phyloP scores from a whole-genome alignment of 2,113 vertebrate genomes.

The Forbesichthys papilliferus region DNA sequence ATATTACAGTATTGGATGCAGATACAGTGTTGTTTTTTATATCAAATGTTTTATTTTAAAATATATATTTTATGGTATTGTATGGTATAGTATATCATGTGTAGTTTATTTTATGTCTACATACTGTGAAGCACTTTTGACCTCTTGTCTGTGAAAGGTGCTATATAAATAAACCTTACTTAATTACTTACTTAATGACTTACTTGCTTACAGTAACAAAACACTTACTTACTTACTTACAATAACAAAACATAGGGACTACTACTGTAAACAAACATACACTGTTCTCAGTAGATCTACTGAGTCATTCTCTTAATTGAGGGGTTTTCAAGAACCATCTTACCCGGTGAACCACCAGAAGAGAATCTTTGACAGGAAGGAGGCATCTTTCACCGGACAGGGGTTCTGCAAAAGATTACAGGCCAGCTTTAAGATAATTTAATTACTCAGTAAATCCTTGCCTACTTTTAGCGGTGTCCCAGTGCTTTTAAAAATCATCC shows the following conservation, averaged over 20 bases:
- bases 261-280: slow-evolving; percentile 54
- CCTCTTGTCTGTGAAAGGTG: too few relatives aligned
- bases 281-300: slow-evolving; percentile 33
- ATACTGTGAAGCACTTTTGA: too few relatives aligned
- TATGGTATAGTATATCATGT: too few relatives aligned
- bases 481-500: slow-evolving; percentile 19
- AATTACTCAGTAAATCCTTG: slow-evolving; percentile 34
- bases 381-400: slow-evolving; percentile 86
- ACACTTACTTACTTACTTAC: slow-evolving; percentile 36
- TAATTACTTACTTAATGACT: too few relatives aligned
- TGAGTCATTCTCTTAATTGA: slow-evolving; percentile 51
- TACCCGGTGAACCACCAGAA: slow-evolving; percentile 97
- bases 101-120: too few relatives aligned
- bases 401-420: slow-evolving; percentile 82
- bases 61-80: too few relatives aligned
- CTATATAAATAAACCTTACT: too few relatives aligned
- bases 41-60: too few relatives aligned
- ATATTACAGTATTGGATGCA: background rate
- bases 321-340: slow-evolving; percentile 67
- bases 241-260: background rate
- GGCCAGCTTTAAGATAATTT: slow-evolving; percentile 40
- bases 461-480: slow-evolving; percentile 11
- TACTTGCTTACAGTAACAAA: slow-evolving; percentile 29
- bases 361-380: slow-evolving; percentile 88
- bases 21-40: too few relatives aligned